Base-by-base conservation (phyloP, 2,113 vertebrate genomes). In the Lutjanus erythropterus region DNA sequence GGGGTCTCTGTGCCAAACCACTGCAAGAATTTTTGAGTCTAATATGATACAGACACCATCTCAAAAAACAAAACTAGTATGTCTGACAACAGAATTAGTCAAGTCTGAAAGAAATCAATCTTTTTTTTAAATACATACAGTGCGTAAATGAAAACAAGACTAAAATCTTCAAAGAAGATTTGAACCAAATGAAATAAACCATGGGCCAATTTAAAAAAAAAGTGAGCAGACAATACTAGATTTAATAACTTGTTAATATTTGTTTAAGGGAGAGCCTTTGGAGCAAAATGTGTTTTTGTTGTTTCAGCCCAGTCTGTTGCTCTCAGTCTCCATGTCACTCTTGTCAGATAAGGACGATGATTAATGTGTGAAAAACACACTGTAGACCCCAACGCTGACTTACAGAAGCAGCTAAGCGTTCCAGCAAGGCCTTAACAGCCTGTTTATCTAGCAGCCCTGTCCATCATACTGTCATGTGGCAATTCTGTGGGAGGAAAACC, bases 371-470 rank as follows among this genome's bases (percentile, higher is more conserved):
- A 79, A 76, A 66, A 39, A 67, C 56, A 69, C 47, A 21, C 39
- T 37, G 25, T 42, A 29, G 42, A 78, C 84, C 71, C 50, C 21
- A 9, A 46, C 52, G 27, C 9, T 23, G 66, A 82, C 58, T 82
- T 81, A 69, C 66, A 86, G 80, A 44, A 23, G 75, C 64, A 59
- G 62, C 50, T 33, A 19, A 84, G 85, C 65, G 16, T 89, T 83
- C 77, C 59, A 56, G 41, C 7, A 18, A 42, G 52, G 56, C 39
- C 29, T 49, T 56, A 23, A 21, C 33, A 15, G 27, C 15, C 11
- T 77, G 78, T 86, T 83, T 72, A 47, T 67, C 62, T 72, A 61
- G 47, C 23, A 18, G 47, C 71, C 72, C 73, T 58, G 79, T 85
- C 71, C 15, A 76, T 80, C 83, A 84, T 10, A 16, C 53, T 33